Evolutionary conservation across 1,140 invertebrate species (phyloP), one percentile per base, ranked within the genome.

Genomic region (Drosophila biarmipes): DNA sequence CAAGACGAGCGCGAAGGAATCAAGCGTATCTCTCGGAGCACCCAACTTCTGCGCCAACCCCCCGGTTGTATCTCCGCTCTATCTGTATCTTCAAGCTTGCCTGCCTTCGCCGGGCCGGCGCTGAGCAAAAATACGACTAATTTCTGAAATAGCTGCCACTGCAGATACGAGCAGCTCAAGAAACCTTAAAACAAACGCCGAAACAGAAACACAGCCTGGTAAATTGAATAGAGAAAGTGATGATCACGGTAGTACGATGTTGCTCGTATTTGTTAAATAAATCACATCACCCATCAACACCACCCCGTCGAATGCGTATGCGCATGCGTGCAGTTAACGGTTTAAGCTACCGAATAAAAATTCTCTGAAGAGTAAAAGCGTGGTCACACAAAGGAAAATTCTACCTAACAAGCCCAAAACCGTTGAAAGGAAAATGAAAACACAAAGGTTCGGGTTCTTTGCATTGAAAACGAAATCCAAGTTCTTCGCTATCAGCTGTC

Each of bases 221-320:
- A 42, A 75, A 81, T 80, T 73, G 82, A 77, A 68, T 76, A 78
- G 82, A 89, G 82, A 86, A 86, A 86, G 82, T 86, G 84, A 87
- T 85, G 73, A 87, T 67, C 73, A 73, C 66, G 78, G 66, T 80
- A 57, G 79, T 66, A 68, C 72, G 69, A 62, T 78, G 71, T 72
- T 78, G n/a, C n/a, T n/a, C n/a, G n/a, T n/a, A 87, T 87, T 89
- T 64, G 78, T 82, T 89, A 73, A 81, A 82, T 79, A 76, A 71
- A 86, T 76, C 75, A 75, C 78, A 89, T 62, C 67, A 46, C 43
- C 43, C 42, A 61, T 66, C 72, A 66, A 49, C 53, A 37, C 21
- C 59, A 21, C 51, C 64, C 53, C 27, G 11, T 5, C 51, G 15
- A 17, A 49, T 38, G 43, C 14, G 24, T 24, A 24, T 24, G 24